Base-by-base conservation (phyloP, 1,140 invertebrate genomes). In the Bombus waltoni region DNA sequence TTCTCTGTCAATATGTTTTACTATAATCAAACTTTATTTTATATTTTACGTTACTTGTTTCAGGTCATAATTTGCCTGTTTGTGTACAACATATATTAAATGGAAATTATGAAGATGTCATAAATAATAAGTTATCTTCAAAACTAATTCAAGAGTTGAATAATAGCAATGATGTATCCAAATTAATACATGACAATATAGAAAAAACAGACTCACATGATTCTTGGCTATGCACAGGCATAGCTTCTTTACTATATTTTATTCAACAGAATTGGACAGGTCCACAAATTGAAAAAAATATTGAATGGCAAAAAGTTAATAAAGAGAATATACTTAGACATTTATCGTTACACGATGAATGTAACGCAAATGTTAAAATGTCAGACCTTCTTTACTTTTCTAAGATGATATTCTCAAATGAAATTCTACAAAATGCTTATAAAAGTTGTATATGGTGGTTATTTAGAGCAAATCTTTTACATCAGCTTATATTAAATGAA, bases 191-290 rank as follows among this genome's bases (percentile, higher is more conserved):
- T n/a, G 72, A 85, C 4, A 40, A 47, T 47, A 87, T 93, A 76
- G 13, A 86, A 80, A 62, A 79, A 57, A 79, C 87, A 47, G 38
- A 47, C 28, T 11, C 18, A 25, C 65, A 44, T 74, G 44, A 87
- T 38, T 88, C 92, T 79, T 93, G 93, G 91, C 85, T 96, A 25
- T 92, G 91, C 65, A 87, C 96, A 87, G 97, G 96, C 32, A 94
- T 97, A 71, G 94, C 96, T 28, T 96, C 96, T 83, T 93, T 98
- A 25, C 95, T 97, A 78, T 95, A 96, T 65, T 98, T 98, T 95
- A 96, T 98, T 83, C 97, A 98, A 94, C 96, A 95, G 62, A 99
- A 98, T 94, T 98, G 97, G 96, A 97, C 97, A 82, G 97, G 98
- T 18, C 97, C 97, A n/a, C 93, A 96, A 53, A 90, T 94, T 71